A percentile compares a stretch with the other conserved stretches of the same genome.
phyloP scores from a whole-genome alignment of 2,797 vertebrate genomes.

The Halcyon smyrnensis region DNA sequence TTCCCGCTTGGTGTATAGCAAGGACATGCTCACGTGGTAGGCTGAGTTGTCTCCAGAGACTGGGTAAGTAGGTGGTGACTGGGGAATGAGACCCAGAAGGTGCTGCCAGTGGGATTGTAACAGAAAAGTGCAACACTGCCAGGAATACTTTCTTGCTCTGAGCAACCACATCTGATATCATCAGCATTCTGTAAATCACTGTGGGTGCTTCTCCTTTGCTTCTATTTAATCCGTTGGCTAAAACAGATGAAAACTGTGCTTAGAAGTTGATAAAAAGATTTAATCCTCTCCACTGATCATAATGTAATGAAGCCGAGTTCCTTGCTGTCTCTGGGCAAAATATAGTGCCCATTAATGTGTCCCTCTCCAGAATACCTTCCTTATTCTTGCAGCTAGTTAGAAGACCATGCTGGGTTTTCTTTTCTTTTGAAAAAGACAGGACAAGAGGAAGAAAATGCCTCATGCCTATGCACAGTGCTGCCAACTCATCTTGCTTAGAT shows the following conservation, averaged over 20 bases:
- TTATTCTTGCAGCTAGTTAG: background rate
- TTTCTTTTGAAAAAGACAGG: constrained; percentile 34
- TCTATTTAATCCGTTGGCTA: background rate
- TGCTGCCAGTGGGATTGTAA: fast-evolving
- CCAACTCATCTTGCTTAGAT: background rate
- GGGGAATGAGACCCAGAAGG: background rate
- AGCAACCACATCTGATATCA: background rate
- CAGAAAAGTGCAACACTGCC: background rate
- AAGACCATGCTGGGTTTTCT: background rate
- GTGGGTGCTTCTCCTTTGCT: background rate
- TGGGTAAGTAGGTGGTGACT: background rate
- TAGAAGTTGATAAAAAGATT: background rate
- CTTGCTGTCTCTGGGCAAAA: background rate
- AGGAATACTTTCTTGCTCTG: background rate
- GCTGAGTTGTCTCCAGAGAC: background rate
- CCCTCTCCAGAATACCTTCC: background rate
- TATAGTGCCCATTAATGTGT: background rate
- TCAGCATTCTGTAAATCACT: background rate
- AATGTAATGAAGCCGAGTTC: background rate
- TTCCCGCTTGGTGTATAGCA: background rate
- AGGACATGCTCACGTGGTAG: background rate
- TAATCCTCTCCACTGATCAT: background rate
- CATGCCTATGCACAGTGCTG: background rate
- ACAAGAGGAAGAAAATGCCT: constrained; percentile 30
- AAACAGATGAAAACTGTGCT: background rate